Conservation (phyloP, 2,797 vertebrate genomes). For the Microctenopoma stevenorrisi region DNA sequence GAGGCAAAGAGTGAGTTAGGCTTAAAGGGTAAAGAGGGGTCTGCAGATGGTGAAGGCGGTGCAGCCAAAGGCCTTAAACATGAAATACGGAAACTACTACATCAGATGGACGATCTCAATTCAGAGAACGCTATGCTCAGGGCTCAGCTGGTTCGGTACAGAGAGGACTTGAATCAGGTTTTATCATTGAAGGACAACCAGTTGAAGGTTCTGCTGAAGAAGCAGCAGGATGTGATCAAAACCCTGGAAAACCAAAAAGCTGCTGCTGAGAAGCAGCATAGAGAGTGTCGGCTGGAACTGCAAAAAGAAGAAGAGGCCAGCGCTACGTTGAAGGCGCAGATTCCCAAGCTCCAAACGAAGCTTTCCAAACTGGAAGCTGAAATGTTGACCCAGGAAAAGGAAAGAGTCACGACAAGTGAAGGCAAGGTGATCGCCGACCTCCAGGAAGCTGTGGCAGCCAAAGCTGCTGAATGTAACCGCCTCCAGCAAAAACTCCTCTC, state of each 20-base stretch:
- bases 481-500: constrained; percentile 78
- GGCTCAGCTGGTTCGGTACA: constrained; percentile 90
- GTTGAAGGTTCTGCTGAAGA: constrained; percentile 87
- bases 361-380: constrained; percentile 65
- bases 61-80: constrained; percentile 84
- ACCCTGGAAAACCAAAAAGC: constrained; percentile 86
- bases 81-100: constrained; percentile 84
- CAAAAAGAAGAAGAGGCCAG: constrained; percentile 72
- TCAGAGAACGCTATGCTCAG: constrained; percentile 93
- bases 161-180: constrained; percentile 91
- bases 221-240: constrained; percentile 88
- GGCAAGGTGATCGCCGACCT: constrained; percentile 78
- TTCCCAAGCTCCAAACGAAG: constrained; percentile 60
- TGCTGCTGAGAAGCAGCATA: constrained; percentile 77
- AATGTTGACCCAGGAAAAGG: constrained; percentile 46
- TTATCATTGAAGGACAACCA: constrained; percentile 92
- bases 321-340: constrained; percentile 61
- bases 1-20: constrained; percentile 77
- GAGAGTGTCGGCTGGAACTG: constrained; percentile 70
- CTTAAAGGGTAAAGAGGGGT: constrained; percentile 74
- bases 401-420: constrained; percentile 55
- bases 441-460: constrained; percentile 74
- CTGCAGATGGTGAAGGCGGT: constrained; percentile 70
- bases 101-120: constrained; percentile 91
- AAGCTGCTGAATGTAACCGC: constrained; percentile 78